Evolutionary conservation across 1,140 invertebrate species (phyloP).

Genomic region (Formica selysi): DNA sequence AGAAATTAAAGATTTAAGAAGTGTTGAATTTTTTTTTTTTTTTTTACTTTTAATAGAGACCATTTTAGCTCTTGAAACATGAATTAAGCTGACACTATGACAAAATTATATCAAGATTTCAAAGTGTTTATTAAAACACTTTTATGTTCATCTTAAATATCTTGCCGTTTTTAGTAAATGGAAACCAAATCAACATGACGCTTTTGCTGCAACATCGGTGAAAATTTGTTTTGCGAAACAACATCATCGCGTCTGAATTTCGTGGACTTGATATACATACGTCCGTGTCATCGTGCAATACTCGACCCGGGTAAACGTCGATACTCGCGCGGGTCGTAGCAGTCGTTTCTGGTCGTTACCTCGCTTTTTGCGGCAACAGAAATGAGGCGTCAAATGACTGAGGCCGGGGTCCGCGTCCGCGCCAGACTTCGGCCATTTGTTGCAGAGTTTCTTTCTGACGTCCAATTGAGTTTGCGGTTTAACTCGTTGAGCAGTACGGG

Average conservation of each 20-base stretch:
- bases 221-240: no score
- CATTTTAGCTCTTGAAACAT: no score
- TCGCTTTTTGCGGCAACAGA: conserved; percentile 77
- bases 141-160: no score
- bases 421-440: conserved; percentile 80
- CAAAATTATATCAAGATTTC: no score
- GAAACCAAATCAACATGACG: no score
- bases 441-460: conserved; percentile 79
- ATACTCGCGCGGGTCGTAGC: conserved; percentile 64
- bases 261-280: neutral
- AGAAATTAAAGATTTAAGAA: no score
- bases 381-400: conserved; percentile 82
- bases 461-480: conserved; percentile 77
- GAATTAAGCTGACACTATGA: no score
- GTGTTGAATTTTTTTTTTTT: no score
- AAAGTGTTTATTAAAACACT: no score
- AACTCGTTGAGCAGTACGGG: conserved; percentile 71
- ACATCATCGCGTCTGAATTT: neutral
- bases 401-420: conserved; percentile 71
- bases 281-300: conserved; percentile 24
- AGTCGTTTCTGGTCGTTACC: conserved; percentile 75
- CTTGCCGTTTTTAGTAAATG: no score
- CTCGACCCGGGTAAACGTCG: conserved; percentile 45
- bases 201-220: no score
- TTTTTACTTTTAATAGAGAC: no score